Percentiles rank a stretch among this genome's conserved stretches.
Evolutionary conservation across 2,888 invertebrate species (phyloP).

Genomic region (Thera obeliscata): DNA sequence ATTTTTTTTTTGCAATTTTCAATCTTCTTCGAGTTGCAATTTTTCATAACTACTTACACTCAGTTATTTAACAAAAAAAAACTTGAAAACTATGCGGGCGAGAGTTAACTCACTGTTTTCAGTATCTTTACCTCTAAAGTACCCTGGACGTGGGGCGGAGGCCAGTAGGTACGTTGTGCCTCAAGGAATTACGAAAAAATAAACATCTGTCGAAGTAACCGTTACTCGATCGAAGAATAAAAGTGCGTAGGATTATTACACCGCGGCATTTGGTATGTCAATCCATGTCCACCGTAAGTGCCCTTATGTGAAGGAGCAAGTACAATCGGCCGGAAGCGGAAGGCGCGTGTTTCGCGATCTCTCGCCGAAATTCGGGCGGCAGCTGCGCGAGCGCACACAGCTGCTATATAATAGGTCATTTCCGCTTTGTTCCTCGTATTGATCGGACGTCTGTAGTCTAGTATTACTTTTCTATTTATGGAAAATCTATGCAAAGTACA

Average conservation of each 20-base stretch:
- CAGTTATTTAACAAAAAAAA: no score
- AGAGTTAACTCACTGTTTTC: no score
- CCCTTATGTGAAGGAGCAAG: slow-evolving; percentile 51
- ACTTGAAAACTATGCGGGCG: no score
- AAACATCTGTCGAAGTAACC: slow-evolving; percentile 42
- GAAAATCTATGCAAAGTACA: slow-evolving; percentile 1
- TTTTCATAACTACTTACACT: no score
- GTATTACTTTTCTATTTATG: slow-evolving; percentile 6
- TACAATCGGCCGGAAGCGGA: slow-evolving; percentile 83
- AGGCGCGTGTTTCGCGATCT: slow-evolving; percentile 83
- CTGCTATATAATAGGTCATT: slow-evolving; percentile 79
- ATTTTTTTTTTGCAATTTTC: no score
- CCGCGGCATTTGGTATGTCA: slow-evolving; percentile 57
- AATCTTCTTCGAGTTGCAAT: no score
- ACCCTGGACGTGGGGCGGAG: no score
- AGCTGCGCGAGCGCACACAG: slow-evolving; percentile 74
- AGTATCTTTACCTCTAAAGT: no score
- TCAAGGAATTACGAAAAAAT: slow-evolving; percentile 20
- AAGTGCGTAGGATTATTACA: slow-evolving; percentile 42
- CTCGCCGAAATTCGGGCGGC: slow-evolving; percentile 78
- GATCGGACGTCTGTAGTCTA: slow-evolving; percentile 40
- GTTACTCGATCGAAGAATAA: slow-evolving; percentile 36
- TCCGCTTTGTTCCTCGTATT: slow-evolving; percentile 68
- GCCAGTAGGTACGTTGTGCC: background rate
- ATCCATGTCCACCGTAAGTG: slow-evolving; percentile 69